Conservation (phyloP, 1,140 invertebrate species). For the Drosophila grimshawi region DNA sequence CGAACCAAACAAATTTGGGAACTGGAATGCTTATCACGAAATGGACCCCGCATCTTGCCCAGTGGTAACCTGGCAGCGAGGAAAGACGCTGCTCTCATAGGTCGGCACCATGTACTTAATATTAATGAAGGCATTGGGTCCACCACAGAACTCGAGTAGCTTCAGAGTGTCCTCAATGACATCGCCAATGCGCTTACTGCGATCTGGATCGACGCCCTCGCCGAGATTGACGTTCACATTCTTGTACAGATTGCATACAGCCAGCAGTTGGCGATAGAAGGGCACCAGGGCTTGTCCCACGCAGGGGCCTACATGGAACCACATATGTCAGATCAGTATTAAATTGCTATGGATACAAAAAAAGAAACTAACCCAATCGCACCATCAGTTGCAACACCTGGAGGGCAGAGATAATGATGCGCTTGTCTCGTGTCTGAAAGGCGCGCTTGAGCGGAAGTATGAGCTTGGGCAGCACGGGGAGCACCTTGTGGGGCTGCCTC, state of each 20-base stretch:
- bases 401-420: conserved; percentile 91
- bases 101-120: conserved; percentile 99
- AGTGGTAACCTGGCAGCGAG: conserved; percentile 53
- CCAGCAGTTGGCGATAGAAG: conserved; percentile 96
- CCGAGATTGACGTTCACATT: conserved; percentile 92
- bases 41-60: background rate
- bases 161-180: conserved; percentile 96
- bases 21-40: conserved; percentile 3
- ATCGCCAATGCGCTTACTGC: conserved; percentile 93
- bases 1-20: conserved; percentile 14
- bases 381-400: conserved; percentile 92
- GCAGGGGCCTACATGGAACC: conserved; percentile 61
- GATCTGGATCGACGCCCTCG: conserved; percentile 91
- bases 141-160: conserved; percentile 94
- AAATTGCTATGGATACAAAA: background rate
- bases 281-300: conserved; percentile 94
- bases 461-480: conserved; percentile 95
- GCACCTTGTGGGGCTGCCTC: conserved; percentile 93
- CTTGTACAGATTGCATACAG: conserved; percentile 95
- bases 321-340: background rate
- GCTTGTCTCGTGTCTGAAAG: conserved; percentile 90
- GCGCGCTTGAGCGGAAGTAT: conserved; percentile 97
- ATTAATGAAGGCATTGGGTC: conserved; percentile 97
- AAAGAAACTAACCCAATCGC: conserved; percentile 87
- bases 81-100: conserved; percentile 94